A percentile compares a stretch with the other conserved stretches of the same genome.
Conservation (phyloP, 2,113 vertebrate species). For the Gasterosteus nipponicus region DNA sequence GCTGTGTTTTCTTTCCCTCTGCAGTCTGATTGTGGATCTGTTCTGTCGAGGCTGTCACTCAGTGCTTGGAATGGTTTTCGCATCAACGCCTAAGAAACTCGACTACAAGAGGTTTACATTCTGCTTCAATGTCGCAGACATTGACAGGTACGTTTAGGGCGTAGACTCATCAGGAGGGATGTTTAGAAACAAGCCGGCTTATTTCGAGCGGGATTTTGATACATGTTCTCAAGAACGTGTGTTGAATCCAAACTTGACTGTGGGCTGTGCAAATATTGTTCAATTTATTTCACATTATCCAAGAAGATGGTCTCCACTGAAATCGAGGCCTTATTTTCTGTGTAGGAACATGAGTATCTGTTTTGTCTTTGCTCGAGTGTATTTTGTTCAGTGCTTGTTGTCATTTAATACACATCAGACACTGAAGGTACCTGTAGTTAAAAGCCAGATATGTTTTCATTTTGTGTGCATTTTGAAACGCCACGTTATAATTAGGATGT, state of each 20-base stretch:
- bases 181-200: not conserved
- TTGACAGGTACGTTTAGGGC: slow-evolving; percentile 74
- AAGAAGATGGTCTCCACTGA: not conserved
- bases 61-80: slow-evolving; percentile 75
- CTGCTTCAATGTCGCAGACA: slow-evolving; percentile 72
- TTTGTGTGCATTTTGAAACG: not conserved
- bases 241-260: not conserved
- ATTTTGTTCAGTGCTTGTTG: not conserved
- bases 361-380: not conserved
- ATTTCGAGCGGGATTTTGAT: not conserved
- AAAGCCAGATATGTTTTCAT: not conserved
- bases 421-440: not conserved
- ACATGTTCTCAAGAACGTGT: too few species aligned
- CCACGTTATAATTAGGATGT: not conserved
- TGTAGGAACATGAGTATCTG: not conserved
- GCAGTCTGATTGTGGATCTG: slow-evolving; percentile 74
- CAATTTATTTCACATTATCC: not conserved
- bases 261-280: not conserved
- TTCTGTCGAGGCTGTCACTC: slow-evolving; percentile 71
- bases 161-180: too few species aligned
- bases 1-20: not conserved
- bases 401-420: not conserved
- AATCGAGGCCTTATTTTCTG: not conserved
- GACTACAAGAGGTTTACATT: slow-evolving; percentile 80
- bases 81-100: slow-evolving; percentile 77